Evolutionary conservation across 2,113 vertebrate genomes (phyloP), one percentile per base, ranked within the genome.

Genomic region (Entosphenus tridentatus): DNA sequence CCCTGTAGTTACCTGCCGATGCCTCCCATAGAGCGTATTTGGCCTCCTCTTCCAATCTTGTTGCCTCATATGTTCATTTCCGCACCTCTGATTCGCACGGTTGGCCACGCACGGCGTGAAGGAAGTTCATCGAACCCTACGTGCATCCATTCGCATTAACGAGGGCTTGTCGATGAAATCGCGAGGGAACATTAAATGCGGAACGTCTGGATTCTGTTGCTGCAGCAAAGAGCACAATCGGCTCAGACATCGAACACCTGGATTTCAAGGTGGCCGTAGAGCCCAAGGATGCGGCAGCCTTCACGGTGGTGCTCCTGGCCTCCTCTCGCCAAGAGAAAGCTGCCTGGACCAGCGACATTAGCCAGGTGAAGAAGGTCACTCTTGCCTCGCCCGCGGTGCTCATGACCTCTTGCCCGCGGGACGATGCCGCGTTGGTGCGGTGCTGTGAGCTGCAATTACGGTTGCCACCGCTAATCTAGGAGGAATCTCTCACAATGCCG

Each of bases 291-390:
- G 80, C 80, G 4, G 78, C 87, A 68, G 72, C 89, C 1, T 95
- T 91, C 77, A 98, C 93, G 2, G 86, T 98, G 67, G 88, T 96
- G 9, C 79, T 98, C 57, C 73, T 98, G 76, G 83, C 90, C 1
- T 89, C 91, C 0, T 96, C 91, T 0, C 82, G 87, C 12, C 93
- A 96, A 76, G 93, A 98, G 78, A 98, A 98, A 73, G 91, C 92
- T 16, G 92, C 90, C 0, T 98, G 93, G 93, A 96, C 85, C 72
- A 98, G 93, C 10, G 93, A 98, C 77, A 96, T 98, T 73, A 96
- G 93, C 75, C 93, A 98, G 88, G 92, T 98, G 77, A 78, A 65
- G 5, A n/a, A 21, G 56, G 57, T 70, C 17, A 39, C 17, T 11
- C 62, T 14, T 13, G 54, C 8, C 17, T 39, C 6, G 39, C 39